phyloP scores from a whole-genome alignment of 2,797 vertebrate species.

The Siniperca obscura region DNA sequence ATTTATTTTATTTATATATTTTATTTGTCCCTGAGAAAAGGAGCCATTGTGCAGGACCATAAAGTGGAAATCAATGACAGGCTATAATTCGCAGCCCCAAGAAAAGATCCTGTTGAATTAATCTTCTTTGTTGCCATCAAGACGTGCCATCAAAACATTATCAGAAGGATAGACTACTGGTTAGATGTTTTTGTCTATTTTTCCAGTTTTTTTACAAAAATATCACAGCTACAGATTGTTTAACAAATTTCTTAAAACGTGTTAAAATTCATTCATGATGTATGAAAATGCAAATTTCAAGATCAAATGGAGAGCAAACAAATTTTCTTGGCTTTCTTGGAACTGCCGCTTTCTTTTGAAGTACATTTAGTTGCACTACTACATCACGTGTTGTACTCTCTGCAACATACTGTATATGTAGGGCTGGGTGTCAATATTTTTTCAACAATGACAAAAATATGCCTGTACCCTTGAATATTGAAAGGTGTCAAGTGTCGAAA shows the following conservation, averaged over 20 bases:
- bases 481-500: not conserved
- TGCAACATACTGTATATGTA: not conserved
- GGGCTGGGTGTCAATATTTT: too few species aligned
- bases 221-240: not conserved
- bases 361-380: not conserved
- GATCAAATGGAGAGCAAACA: not conserved
- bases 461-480: not conserved
- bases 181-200: not conserved
- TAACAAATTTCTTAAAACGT: not conserved
- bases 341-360: not conserved
- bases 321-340: not conserved
- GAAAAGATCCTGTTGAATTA: constrained; percentile 68
- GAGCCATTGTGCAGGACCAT: constrained; percentile 65
- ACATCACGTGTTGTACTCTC: not conserved
- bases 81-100: constrained; percentile 68
- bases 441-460: not conserved
- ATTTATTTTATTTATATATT: constrained; percentile 68
- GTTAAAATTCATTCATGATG: constrained; percentile 18
- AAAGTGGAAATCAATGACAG: constrained; percentile 79
- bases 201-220: not conserved
- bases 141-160: constrained; percentile 13
- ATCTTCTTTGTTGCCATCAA: constrained; percentile 54
- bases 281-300: not conserved
- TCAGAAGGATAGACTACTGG: constrained; percentile 39
- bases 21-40: constrained; percentile 55